A percentile compares a stretch with the other conserved stretches of the same genome.
Conservation (phyloP, 2,797 vertebrate genomes). For the Hypotaenidia philippensis region DNA sequence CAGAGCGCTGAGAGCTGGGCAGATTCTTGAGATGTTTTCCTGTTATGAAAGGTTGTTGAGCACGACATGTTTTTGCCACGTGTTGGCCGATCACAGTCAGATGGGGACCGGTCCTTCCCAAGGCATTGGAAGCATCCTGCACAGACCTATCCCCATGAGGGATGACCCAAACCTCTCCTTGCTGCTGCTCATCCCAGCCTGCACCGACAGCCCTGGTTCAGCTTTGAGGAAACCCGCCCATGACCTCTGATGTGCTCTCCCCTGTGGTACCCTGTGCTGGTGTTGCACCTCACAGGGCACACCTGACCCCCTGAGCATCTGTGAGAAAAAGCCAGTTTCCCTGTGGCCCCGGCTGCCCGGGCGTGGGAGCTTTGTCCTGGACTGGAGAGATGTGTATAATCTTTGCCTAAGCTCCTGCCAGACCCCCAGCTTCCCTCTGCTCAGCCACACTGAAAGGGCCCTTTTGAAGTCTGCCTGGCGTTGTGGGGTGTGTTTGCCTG, state of each 20-base stretch:
- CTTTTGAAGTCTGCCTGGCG: slow-evolving; percentile 20
- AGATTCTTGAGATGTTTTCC: neutral
- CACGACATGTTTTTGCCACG: neutral
- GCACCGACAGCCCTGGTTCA: fast-evolving
- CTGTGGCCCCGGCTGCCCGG: neutral
- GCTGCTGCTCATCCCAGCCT: neutral
- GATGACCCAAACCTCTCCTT: neutral
- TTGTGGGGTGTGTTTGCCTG: neutral
- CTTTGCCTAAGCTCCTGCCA: slow-evolving; percentile 35
- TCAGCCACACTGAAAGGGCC: slow-evolving; percentile 38
- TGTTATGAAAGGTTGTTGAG: neutral
- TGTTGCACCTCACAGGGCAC: neutral
- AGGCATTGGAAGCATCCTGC: fast-evolving
- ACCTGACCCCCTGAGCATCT: neutral
- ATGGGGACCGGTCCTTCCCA: neutral
- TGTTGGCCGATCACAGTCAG: neutral
- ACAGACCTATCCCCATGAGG: fast-evolving
- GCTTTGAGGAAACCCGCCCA: neutral
- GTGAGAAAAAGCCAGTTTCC: neutral
- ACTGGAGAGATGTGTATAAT: slow-evolving; percentile 39
- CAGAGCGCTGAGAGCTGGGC: neutral
- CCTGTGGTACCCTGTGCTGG: neutral
- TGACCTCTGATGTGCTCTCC: neutral
- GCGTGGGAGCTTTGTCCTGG: neutral
- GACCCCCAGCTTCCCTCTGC: slow-evolving; percentile 6